phyloP scores from a whole-genome alignment of 2,113 vertebrate genomes.

The Nematolebias whitei region DNA sequence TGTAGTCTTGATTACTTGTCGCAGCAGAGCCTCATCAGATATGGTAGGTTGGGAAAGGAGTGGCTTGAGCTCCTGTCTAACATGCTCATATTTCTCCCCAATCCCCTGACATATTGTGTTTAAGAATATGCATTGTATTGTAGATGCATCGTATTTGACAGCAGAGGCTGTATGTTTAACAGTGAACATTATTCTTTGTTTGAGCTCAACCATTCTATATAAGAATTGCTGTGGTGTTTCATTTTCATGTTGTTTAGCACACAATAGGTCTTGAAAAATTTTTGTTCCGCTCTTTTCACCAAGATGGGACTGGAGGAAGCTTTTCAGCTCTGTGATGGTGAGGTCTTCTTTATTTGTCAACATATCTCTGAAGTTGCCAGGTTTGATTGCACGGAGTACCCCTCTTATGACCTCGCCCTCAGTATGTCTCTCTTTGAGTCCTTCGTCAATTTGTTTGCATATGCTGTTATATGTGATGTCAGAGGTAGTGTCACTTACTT shows the following conservation, averaged over 20 bases:
- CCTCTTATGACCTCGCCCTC: neutral
- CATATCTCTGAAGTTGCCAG: constrained; percentile 8
- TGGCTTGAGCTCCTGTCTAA: neutral
- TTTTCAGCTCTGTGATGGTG: neutral
- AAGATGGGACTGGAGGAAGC: neutral
- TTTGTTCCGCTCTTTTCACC: neutral
- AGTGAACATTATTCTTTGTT: neutral
- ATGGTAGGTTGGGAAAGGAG: neutral
- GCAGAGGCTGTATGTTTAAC: neutral
- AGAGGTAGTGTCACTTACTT: neutral
- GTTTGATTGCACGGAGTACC: neutral
- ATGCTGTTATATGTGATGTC: neutral
- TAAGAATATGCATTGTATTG: neutral
- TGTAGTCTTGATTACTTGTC: neutral
- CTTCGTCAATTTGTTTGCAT: constrained; percentile 5
- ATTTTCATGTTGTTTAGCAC: neutral
- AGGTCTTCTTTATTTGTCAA: neutral
- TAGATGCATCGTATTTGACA: neutral
- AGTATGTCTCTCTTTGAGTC: neutral
- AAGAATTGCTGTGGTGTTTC: constrained; percentile 5
- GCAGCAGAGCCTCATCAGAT: neutral
- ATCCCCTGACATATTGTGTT: neutral
- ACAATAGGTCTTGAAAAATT: constrained; percentile 1
- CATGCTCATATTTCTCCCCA: neutral
- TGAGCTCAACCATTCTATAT: neutral